phyloP scores from a whole-genome alignment of 2,797 vertebrate genomes.

The Lophotriccus pileatus region DNA sequence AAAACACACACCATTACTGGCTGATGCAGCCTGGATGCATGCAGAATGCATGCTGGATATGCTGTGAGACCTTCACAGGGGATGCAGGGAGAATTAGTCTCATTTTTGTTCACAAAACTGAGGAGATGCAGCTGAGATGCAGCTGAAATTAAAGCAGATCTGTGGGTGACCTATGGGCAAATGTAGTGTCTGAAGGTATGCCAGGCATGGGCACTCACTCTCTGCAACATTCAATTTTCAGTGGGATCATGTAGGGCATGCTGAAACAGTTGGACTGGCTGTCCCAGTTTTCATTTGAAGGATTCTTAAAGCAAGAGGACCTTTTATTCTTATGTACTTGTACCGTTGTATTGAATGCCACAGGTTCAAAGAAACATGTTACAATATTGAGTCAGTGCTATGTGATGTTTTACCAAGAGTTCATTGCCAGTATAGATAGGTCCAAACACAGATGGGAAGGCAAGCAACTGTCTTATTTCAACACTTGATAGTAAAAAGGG shows the following conservation, averaged over 20 bases:
- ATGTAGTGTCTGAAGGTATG: not conserved
- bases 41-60: not conserved
- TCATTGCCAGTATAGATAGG: not conserved
- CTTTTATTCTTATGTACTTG: not conserved
- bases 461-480: not conserved
- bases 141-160: not conserved
- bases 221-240: not conserved
- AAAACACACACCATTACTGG: not conserved
- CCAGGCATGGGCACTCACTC: rapidly evolving
- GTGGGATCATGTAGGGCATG: not conserved
- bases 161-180: not conserved
- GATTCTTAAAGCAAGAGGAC: not conserved
- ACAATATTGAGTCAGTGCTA: not conserved
- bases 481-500: not conserved
- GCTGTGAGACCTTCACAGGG: not conserved
- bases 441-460: not conserved
- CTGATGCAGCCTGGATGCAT: not conserved
- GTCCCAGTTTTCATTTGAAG: not conserved
- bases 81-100: not conserved
- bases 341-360: not conserved
- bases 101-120: not conserved
- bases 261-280: not conserved
- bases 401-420: not conserved
- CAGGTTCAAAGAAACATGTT: rapidly evolving
- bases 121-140: not conserved